phyloP scores from a whole-genome alignment of 2,888 invertebrate genomes.

The Cephus nigrinus region DNA sequence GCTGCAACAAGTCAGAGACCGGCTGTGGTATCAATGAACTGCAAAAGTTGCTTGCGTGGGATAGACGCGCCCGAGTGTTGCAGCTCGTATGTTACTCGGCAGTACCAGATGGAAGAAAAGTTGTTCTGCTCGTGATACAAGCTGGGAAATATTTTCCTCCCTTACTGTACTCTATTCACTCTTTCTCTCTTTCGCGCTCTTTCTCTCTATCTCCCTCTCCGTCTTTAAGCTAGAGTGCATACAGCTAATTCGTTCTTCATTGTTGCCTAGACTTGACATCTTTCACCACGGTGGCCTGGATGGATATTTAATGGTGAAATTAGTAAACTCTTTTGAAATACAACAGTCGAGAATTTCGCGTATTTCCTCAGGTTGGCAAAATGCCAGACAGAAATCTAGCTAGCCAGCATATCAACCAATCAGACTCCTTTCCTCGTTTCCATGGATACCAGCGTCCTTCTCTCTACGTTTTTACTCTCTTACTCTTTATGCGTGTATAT shows the following conservation, averaged over 20 bases:
- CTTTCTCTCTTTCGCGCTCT: constrained; percentile 18
- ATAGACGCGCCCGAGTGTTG: not conserved
- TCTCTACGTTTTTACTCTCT: not conserved
- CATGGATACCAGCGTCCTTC: constrained; percentile 49
- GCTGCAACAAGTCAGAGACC: no score
- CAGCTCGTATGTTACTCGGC: not conserved
- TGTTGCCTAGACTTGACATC: not conserved
- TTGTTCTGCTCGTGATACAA: not conserved
- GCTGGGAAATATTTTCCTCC: constrained; percentile 3
- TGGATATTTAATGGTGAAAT: not conserved
- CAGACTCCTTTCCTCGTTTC: constrained; percentile 33
- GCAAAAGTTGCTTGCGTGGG: constrained; percentile 40
- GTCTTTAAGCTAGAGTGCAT: not conserved
- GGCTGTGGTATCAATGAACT: constrained; percentile 50
- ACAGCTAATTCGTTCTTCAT: not conserved
- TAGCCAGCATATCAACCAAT: not conserved
- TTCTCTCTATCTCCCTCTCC: constrained; percentile 17
- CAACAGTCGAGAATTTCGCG: not conserved
- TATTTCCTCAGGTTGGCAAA: not conserved
- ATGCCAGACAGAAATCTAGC: not conserved
- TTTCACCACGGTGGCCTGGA: not conserved
- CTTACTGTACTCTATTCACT: constrained; percentile 15
- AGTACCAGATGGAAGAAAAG: not conserved
- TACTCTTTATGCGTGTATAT: not conserved
- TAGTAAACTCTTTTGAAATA: not conserved